Evolutionary conservation across 2,888 invertebrate species (phyloP).

Genomic region (Parnassius glacialis): DNA sequence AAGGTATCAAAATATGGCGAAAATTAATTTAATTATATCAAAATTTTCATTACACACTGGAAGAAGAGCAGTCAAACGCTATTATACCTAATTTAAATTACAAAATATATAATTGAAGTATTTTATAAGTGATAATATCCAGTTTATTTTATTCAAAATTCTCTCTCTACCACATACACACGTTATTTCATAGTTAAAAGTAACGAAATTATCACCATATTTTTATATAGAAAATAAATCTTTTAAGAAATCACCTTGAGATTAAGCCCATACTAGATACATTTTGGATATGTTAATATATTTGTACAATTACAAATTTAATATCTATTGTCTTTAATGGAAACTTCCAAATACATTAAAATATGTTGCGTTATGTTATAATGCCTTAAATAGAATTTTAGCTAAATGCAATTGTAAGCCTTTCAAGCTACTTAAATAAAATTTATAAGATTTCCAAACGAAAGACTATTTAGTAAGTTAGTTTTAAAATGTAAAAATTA

Average conservation of each 20-base stretch:
- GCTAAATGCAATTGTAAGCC: background rate
- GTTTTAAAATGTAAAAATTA: no score
- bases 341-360: background rate
- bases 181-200: background rate
- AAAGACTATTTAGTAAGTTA: no score
- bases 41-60: conserved; percentile 20
- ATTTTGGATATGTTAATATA: conserved; percentile 13
- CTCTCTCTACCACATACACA: background rate
- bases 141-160: background rate
- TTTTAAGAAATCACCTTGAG: conserved; percentile 1
- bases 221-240: conserved; percentile 14
- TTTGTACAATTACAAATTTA: background rate
- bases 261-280: background rate
- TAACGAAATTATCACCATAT: background rate
- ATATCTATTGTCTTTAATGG: background rate
- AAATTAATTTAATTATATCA: conserved; percentile 12
- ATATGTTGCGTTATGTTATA: background rate
- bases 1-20: conserved; percentile 26
- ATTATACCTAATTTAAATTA: conserved; percentile 5
- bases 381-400: no score
- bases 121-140: background rate
- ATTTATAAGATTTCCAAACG: no score
- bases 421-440: background rate
- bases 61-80: conserved; percentile 16
- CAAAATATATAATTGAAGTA: conserved; percentile 4